Percentiles rank a stretch among this genome's conserved stretches.
These are phyloP conservation scores for Bugulina stolonifera DNA, from an alignment of 2,888 invertebrate genomes.

Conservation along the genomic window DNA sequence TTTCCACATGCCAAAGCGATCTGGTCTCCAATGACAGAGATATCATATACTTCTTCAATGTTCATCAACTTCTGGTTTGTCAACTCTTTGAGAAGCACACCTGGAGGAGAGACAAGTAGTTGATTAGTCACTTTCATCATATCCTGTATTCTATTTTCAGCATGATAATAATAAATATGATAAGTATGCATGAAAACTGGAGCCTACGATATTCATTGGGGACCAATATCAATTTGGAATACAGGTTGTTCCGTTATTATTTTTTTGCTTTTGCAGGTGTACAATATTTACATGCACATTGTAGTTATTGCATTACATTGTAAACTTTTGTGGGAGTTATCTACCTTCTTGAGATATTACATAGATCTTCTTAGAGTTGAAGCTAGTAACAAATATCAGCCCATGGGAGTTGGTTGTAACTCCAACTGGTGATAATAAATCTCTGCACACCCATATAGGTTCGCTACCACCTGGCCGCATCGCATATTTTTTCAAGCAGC, in stretches of 20 bases:
- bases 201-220: too few relatives aligned
- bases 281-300: too few relatives aligned
- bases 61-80: slow-evolving; percentile 2
- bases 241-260: too few relatives aligned
- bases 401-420: slow-evolving; percentile 4
- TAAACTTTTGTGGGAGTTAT: neutral
- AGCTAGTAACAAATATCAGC: slow-evolving; percentile 16
- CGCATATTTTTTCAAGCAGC: slow-evolving; percentile 16
- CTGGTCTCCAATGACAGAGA: neutral
- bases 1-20: slow-evolving; percentile 13
- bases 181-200: too few relatives aligned
- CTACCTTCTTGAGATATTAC: slow-evolving; percentile 19
- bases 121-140: too few relatives aligned
- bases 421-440: slow-evolving; percentile 11
- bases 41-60: slow-evolving; percentile 15
- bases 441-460: slow-evolving; percentile 17
- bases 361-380: slow-evolving; percentile 12
- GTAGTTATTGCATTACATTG: too few relatives aligned
- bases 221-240: too few relatives aligned
- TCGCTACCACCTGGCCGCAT: neutral
- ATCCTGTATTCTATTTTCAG: too few relatives aligned
- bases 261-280: too few relatives aligned
- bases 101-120: neutral
- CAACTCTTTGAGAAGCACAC: slow-evolving; percentile 1
- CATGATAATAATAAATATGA: too few relatives aligned